Base-by-base conservation (phyloP, 2,113 vertebrate species). In the Lagopus muta region DNA sequence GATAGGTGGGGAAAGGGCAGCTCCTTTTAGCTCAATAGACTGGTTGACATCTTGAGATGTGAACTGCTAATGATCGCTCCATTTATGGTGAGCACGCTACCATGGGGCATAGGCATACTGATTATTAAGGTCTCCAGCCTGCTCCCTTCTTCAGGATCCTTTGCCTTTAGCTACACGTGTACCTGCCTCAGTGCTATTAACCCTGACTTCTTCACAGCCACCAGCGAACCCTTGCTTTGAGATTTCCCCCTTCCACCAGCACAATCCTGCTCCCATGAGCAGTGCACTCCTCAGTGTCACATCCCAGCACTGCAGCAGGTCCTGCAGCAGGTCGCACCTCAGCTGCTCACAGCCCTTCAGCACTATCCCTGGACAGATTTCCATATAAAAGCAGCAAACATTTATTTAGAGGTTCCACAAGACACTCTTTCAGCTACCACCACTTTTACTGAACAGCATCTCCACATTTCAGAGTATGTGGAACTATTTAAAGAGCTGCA, bases 1-100 rank as follows among this genome's bases (percentile, higher is more conserved):
- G 18, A 87, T 93, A 92, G 60, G 75, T 1, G 80, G 62, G 64
- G 83, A 94, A 95, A 78, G 67, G 88, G 48, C 75, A 86, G 52
- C 22, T 55, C 75, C 45, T 93, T 83, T 70, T 71, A 89, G 42
- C 47, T 89, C 91, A 70, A 20, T 2, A 81, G 58, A 62, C 50
- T 34, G 28, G 74, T 66, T 88, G 73, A 10, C 64, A 70, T 54
- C 66, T 75, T 72, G n/a, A 60, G 69, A 40, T 92, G 75, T 10
- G 60, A 92, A 88, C 72, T 73, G 52, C 57, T 90, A 92, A 79
- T 64, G 75, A 91, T 47, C 28, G 42, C 58, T 89, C 89, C 74
- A n/a, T 78, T 88, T 82, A 73, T 36, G 47, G 60, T 38, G 20
- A 0, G 0, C 22, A 64, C 45, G 42, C 80, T 74, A 73, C 34